Base-by-base conservation (phyloP, 1,140 invertebrate genomes). In the Anoplophora glabripennis region DNA sequence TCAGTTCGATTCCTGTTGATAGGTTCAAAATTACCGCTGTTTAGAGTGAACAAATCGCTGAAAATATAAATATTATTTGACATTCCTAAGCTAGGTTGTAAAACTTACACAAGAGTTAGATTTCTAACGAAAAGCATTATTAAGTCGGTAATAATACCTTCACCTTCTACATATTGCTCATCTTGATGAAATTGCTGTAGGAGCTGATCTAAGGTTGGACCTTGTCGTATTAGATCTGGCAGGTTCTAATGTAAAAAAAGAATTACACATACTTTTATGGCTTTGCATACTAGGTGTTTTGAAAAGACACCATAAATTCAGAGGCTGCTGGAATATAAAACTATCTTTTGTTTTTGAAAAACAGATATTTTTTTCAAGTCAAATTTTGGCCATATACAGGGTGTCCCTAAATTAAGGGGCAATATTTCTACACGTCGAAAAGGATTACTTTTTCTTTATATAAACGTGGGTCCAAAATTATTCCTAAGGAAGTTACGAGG, bases 181-280 rank as follows among this genome's bases (percentile, higher is more conserved):
- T 75, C 77, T 35, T 65, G 72, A 38, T 56, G 48, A 76, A 65
- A 52, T 58, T 71, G 54, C 41, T 73, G 67, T n/a, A 82, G 60
- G 21, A 81, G 76, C 45, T 79, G 72, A 11, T 78, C 73, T 35
- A 82, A 72, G 14, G 79, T 79, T 14, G 72, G 65, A 28, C 63
- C 66, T 28, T 64, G 59, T 28, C 54, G 21, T 15, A 61, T 15
- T 28, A 53, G 47, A 55, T 67, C 63, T n/a, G 65, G 61, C n/a
- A 69, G 34, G 59, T 65, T 67, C 65, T 69, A 41, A 38, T 44
- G 46, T 40, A 47, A 56, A 17, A 49, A 56, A n/a, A 53, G 21
- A 53, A 49, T 2, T 8, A 47, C 5, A 28, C n/a, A 28, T 28
- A 5, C 5, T 28, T 28, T 28, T 28, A 28, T 28, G 2, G 3